Conservation (phyloP, 2,797 vertebrate genomes). For the Jordanella pulchra region DNA sequence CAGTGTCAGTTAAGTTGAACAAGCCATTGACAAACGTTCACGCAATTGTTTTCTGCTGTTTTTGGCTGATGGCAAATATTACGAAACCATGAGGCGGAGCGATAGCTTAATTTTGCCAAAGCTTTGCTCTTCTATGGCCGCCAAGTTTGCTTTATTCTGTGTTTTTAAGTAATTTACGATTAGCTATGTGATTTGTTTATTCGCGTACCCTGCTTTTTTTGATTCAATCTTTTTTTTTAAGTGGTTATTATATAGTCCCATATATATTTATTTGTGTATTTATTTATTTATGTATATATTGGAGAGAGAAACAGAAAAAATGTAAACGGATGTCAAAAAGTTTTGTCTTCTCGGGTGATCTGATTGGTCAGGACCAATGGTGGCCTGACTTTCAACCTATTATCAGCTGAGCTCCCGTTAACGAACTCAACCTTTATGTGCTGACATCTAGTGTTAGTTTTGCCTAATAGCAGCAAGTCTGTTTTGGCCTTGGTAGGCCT, state of each 20-base stretch:
- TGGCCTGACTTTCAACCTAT: slow-evolving; percentile 79
- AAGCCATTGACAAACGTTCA: not conserved
- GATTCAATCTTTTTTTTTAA: too few relatives aligned
- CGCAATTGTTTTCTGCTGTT: not conserved
- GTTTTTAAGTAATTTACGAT: not conserved
- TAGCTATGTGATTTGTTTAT: not conserved
- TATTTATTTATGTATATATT: not conserved
- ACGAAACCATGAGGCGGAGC: not conserved
- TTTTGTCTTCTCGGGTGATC: slow-evolving; percentile 42
- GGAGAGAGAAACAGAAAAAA: not conserved
- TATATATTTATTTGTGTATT: not conserved
- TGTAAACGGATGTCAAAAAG: slow-evolving; percentile 32
- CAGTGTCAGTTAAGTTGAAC: not conserved
- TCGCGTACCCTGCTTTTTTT: not conserved
- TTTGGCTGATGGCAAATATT: not conserved
- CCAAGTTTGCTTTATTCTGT: not conserved
- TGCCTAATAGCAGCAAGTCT: slow-evolving; percentile 19
- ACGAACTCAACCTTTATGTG: slow-evolving; percentile 41
- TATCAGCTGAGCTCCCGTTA: slow-evolving; percentile 32
- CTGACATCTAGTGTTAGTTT: slow-evolving; percentile 76
- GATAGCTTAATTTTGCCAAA: not conserved
- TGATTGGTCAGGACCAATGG: slow-evolving; percentile 74
- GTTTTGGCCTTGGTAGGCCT: slow-evolving; percentile 21
- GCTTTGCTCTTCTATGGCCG: not conserved
- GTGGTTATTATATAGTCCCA: not conserved